Evolutionary conservation across 2,888 invertebrate species (phyloP), one percentile per base, ranked within the genome.

Genomic region (Tortricodes alternella): DNA sequence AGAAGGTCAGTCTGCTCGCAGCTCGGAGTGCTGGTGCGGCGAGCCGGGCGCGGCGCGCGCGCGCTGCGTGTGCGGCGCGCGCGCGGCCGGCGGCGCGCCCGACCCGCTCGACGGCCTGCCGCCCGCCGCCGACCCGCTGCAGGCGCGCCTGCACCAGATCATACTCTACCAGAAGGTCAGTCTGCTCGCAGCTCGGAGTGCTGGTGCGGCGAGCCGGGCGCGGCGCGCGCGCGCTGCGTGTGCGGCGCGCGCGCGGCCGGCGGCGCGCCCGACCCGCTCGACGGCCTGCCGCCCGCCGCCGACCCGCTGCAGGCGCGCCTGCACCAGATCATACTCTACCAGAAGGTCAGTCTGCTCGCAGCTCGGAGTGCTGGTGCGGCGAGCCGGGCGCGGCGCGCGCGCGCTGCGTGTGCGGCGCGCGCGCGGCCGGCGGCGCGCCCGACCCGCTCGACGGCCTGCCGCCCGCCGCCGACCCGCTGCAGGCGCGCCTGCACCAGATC

Each of bases 121-220:
- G 59, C 93, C 94, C 34, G 91, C 94, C 58, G 89, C 92, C 62
- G 95, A 95, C 75, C 94, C 95, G 60, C 91, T 94, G 62, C 96
- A 96, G 82, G 93, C 93, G 62, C 89, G 97, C 62, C 92, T 98
- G 71, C 94, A 95, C 76, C 95, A 96, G 83, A 95, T 98, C 72
- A 94, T 96, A 68, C 92, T 94, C 56, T 95, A 96, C 65, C 94
- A 96, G 77, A 94, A 94, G 93, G 96, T 96, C 74, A 38, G 61
- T 46, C 9, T 5, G 5, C 15, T 3, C 13, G 5, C 7, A 4
- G 2, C 9, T 29, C n/a, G n/a, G n/a, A n/a, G n/a, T n/a, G n/a
- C n/a, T n/a, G n/a, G n/a, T n/a, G n/a, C n/a, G n/a, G n/a, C n/a
- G n/a, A n/a, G n/a, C n/a, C n/a, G 29, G 29, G 29, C 29, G 70